Evolutionary conservation across 2,888 invertebrate species (phyloP).

Genomic region (Aquatica leii): DNA sequence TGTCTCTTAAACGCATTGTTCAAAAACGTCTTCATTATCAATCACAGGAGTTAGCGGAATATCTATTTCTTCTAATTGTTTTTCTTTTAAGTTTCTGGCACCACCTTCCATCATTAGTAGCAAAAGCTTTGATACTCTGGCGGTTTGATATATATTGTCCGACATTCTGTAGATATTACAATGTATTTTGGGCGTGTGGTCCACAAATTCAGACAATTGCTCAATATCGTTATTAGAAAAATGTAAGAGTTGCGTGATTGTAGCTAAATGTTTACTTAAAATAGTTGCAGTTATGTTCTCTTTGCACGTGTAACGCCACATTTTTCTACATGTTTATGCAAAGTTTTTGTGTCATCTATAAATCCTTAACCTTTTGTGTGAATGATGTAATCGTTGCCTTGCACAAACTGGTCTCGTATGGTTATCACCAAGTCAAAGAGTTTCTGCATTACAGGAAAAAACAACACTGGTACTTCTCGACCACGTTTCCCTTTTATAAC

Average conservation of each 20-base stretch:
- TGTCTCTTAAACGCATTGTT: neutral
- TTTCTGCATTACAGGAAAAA: slow-evolving; percentile 33
- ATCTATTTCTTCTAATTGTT: slow-evolving; percentile 27
- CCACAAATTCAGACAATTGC: neutral
- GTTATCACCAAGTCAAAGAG: slow-evolving; percentile 34
- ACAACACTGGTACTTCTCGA: slow-evolving; percentile 31
- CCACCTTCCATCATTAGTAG: slow-evolving; percentile 16
- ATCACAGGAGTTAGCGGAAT: slow-evolving; percentile 14
- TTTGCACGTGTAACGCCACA: slow-evolving; percentile 24
- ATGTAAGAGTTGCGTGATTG: no score
- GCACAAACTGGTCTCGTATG: slow-evolving; percentile 31
- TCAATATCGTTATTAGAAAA: slow-evolving; percentile 14
- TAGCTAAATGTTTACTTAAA: slow-evolving; percentile 39
- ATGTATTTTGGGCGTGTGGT: neutral
- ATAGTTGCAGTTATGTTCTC: slow-evolving; percentile 34
- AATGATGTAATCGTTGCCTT: slow-evolving; percentile 23
- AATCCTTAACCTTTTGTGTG: slow-evolving; percentile 31
- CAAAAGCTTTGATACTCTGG: slow-evolving; percentile 17
- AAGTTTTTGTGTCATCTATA: slow-evolving; percentile 37
- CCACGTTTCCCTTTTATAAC: no score
- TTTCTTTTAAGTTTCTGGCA: slow-evolving; percentile 13
- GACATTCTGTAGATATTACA: slow-evolving; percentile 13
- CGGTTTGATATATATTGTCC: no score
- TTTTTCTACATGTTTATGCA: slow-evolving; percentile 36
- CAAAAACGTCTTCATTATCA: neutral